Evolutionary conservation across 2,797 vertebrate species (phyloP).

Genomic region (Helarctos malayanus): DNA sequence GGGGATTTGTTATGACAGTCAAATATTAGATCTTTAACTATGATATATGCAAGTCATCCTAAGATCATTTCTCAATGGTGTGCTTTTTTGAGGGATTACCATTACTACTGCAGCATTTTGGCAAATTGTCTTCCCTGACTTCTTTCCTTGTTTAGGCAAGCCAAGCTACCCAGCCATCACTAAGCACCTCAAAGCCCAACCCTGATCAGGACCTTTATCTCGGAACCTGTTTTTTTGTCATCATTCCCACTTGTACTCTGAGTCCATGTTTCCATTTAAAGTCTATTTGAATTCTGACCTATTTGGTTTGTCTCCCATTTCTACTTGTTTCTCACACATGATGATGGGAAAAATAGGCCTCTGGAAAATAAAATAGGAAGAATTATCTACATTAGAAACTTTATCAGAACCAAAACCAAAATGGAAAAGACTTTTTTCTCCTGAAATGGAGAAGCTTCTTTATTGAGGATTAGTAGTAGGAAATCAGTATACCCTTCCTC

Average conservation of each 20-base stretch:
- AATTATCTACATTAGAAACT: neutral
- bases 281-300: neutral
- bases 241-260: neutral
- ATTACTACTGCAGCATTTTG: neutral
- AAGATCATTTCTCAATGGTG: neutral
- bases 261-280: neutral
- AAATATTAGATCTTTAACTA: constrained; percentile 3
- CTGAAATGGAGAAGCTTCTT: neutral
- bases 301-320: neutral
- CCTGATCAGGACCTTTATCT: neutral
- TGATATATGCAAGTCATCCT: neutral
- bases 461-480: neutral
- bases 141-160: neutral
- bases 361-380: neutral
- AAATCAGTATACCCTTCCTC: neutral
- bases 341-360: neutral
- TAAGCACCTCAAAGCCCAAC: neutral
- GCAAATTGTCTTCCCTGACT: neutral
- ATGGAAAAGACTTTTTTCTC: neutral
- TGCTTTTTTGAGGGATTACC: neutral
- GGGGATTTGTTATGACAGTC: neutral
- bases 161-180: neutral
- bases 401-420: neutral
- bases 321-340: neutral
- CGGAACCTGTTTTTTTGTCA: neutral